Conservation (phyloP, 2,797 vertebrate genomes). For the Acanthis flammea region DNA sequence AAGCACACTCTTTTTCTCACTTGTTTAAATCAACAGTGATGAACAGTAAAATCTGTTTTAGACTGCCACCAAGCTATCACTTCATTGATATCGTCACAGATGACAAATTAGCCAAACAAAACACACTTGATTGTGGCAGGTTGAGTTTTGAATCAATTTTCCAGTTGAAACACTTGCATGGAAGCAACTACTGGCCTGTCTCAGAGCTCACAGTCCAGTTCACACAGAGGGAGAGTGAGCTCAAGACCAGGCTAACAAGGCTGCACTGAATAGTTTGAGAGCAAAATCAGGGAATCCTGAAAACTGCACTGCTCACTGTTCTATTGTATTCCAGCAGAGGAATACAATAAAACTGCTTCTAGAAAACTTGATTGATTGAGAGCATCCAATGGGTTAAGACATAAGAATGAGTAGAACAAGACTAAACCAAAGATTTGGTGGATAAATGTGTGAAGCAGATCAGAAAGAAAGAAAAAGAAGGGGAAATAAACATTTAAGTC, state of each 20-base stretch:
- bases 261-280: not conserved
- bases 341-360: not conserved
- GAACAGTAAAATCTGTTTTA: not conserved
- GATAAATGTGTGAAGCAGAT: not conserved
- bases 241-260: not conserved
- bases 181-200: not conserved
- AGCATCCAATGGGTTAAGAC: not conserved
- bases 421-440: not conserved
- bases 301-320: not conserved
- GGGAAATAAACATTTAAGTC: not conserved
- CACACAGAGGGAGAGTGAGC: not conserved
- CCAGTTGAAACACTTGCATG: slow-evolving; percentile 30
- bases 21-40: not conserved
- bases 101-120: not conserved
- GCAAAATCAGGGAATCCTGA: not conserved
- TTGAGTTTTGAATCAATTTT: slow-evolving; percentile 42
- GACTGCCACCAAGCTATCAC: not conserved
- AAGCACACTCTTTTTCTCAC: not conserved
- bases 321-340: too few species aligned
- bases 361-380: not conserved
- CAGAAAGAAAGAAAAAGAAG: not conserved
- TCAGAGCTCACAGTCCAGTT: not conserved
- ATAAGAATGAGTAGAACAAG: not conserved
- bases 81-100: not conserved
- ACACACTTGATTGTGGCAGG: not conserved